Evolutionary conservation across 1,140 invertebrate species (phyloP).

Genomic region (Drosophila varians): DNA sequence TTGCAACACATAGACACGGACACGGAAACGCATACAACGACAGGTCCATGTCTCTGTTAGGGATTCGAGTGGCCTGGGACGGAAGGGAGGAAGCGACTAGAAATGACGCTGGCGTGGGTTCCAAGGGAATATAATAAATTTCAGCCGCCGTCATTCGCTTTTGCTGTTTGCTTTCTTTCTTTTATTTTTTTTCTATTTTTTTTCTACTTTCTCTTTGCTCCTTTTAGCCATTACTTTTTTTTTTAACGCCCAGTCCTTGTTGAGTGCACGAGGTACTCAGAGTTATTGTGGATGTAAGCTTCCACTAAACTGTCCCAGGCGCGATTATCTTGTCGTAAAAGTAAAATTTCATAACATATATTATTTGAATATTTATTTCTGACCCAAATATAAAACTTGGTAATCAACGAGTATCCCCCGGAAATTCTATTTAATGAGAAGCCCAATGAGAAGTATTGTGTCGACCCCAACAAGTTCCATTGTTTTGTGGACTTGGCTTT

Average conservation of each 20-base stretch:
- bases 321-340: background rate
- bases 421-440: too few species aligned
- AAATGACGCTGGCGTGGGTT: constrained; percentile 49
- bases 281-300: constrained; percentile 23
- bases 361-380: too few species aligned
- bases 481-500: constrained; percentile 17
- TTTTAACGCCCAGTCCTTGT: constrained; percentile 8
- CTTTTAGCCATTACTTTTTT: constrained; percentile 19
- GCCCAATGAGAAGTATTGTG: constrained; percentile 16
- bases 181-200: constrained; percentile 11
- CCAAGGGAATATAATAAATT: constrained; percentile 73
- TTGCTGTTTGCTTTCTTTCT: constrained; percentile 72
- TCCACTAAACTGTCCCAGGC: background rate
- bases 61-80: constrained; percentile 42
- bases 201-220: constrained; percentile 9
- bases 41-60: constrained; percentile 70
- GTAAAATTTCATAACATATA: background rate
- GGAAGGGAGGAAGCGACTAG: constrained; percentile 7
- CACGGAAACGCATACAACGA: constrained; percentile 29
- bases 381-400: too few species aligned
- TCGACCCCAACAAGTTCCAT: constrained; percentile 9
- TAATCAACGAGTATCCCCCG: too few species aligned
- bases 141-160: constrained; percentile 64
- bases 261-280: constrained; percentile 17
- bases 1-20: constrained; percentile 16